Conservation (phyloP, 2,888 invertebrate species). For the Cataglyphis altisquamis region DNA sequence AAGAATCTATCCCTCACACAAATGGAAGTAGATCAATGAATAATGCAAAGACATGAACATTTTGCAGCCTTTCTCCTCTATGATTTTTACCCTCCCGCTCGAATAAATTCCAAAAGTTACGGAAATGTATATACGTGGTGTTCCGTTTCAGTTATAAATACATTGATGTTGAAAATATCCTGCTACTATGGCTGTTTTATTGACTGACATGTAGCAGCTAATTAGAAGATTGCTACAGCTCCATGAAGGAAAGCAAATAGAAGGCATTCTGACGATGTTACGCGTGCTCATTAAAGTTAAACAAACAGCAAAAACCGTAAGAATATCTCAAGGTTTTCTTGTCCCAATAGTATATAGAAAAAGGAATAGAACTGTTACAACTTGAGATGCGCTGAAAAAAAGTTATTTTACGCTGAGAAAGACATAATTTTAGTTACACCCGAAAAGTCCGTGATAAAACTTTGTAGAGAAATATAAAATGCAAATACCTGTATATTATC, state of each 20-base stretch:
- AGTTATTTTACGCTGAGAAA: slow-evolving; percentile 43
- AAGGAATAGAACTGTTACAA: slow-evolving; percentile 17
- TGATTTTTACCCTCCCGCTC: neutral
- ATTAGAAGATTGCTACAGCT: slow-evolving; percentile 43
- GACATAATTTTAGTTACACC: slow-evolving; percentile 33
- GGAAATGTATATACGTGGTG: neutral
- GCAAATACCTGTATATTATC: slow-evolving; percentile 15
- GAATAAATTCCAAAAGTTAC: neutral
- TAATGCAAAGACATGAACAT: neutral
- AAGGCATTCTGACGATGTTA: slow-evolving; percentile 29
- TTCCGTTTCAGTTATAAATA: slow-evolving; percentile 39
- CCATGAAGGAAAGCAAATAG: slow-evolving; percentile 50
- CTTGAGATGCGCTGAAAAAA: slow-evolving; percentile 35
- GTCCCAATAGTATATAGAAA: neutral
- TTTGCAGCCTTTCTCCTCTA: neutral
- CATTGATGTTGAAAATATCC: neutral
- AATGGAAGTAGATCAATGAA: neutral
- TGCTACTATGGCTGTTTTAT: slow-evolving; percentile 25
- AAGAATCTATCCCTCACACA: neutral
- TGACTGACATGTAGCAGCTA: slow-evolving; percentile 48
- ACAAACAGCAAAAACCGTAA: slow-evolving; percentile 47
- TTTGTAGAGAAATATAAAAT: slow-evolving; percentile 24
- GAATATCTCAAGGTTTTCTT: slow-evolving; percentile 41
- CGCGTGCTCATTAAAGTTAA: slow-evolving; percentile 42
- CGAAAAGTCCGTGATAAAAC: slow-evolving; percentile 14